phyloP scores from a whole-genome alignment of 2,888 invertebrate species.

The Tolmerus cingulatus region DNA sequence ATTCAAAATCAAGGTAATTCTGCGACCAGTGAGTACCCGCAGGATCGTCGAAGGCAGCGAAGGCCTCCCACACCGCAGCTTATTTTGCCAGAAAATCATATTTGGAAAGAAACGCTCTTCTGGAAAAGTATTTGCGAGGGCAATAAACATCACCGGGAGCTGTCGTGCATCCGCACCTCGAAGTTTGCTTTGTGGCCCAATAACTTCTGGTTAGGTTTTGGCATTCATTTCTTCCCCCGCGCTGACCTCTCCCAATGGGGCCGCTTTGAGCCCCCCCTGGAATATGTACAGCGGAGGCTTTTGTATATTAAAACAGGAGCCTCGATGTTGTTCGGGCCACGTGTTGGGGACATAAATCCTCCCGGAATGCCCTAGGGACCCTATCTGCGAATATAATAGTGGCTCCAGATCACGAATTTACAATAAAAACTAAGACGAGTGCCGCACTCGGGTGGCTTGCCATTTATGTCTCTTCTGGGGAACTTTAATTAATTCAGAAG shows the following conservation, averaged over 20 bases:
- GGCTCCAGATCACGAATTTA: background rate
- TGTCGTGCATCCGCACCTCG: background rate
- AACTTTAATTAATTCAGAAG: background rate
- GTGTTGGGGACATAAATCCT: background rate
- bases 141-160: background rate
- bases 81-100: background rate
- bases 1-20: background rate
- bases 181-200: background rate
- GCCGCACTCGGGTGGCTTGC: background rate
- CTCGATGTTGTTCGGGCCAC: background rate
- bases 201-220: slow-evolving; percentile 16
- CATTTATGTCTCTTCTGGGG: background rate
- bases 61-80: background rate
- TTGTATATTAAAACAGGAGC: background rate
- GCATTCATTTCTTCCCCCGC: background rate
- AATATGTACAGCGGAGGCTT: background rate
- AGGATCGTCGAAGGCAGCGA: background rate
- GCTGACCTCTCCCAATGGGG: background rate
- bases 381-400: background rate
- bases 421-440: background rate
- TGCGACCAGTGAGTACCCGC: background rate
- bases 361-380: background rate
- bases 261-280: background rate
- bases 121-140: background rate
- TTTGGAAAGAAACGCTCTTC: background rate